These are phyloP conservation scores for Manis javanica DNA, from an alignment of 2,797 vertebrate genomes.

Conservation along the genomic window DNA sequence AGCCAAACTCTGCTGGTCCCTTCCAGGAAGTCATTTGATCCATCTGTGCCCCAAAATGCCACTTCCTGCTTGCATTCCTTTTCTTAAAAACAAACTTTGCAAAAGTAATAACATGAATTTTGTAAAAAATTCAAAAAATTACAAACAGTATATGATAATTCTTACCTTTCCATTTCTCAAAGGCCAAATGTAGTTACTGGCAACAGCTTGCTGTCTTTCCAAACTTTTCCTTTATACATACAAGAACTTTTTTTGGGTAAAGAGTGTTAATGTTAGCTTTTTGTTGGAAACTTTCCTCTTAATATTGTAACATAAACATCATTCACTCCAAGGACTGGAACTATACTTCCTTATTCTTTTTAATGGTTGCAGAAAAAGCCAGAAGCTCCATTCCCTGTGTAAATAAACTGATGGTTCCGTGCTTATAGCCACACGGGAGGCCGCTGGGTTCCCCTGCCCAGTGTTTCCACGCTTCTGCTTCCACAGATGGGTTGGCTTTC, in stretches of 20 bases:
- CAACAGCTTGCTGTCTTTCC: not conserved
- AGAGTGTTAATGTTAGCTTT: not conserved
- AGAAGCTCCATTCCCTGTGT: not conserved
- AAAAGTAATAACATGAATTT: not conserved
- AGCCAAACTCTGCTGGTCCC: not conserved
- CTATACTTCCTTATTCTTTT: not conserved
- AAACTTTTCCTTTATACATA: not conserved
- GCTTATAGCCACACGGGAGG: accelerated
- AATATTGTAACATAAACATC: not conserved
- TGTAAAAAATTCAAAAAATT: not conserved
- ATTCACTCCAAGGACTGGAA: not conserved
- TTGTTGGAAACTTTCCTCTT: not conserved
- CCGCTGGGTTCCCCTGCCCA: not conserved
- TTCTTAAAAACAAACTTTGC: not conserved
- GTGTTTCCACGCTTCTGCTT: not conserved
- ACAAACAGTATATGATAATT: not conserved
- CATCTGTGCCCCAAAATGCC: not conserved
- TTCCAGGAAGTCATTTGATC: not conserved
- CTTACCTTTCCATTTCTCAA: not conserved
- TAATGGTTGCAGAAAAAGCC: not conserved
- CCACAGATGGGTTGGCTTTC: not conserved
- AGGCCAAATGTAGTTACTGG: not conserved
- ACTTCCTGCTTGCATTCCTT: not conserved
- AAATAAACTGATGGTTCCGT: not conserved
- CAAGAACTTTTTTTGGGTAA: not conserved